These are phyloP conservation scores for Tetramorium bicarinatum DNA, from an alignment of 2,888 invertebrate genomes.

Conservation along the genomic window DNA sequence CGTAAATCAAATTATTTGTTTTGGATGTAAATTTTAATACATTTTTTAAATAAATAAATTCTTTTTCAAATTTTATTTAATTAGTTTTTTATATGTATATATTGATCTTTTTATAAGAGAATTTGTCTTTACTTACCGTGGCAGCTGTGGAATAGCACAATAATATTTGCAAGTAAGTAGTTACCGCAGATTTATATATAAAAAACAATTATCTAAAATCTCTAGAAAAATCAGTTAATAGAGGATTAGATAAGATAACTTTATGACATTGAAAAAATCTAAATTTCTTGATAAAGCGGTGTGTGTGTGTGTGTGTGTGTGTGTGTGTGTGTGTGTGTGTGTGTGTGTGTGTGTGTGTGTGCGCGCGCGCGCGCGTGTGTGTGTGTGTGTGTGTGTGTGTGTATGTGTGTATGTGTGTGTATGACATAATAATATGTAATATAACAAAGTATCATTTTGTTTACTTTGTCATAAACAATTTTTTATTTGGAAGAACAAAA, in stretches of 20 bases:
- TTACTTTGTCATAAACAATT: neutral
- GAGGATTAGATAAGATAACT: constrained; percentile 21
- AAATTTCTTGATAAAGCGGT: neutral
- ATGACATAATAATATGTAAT: neutral
- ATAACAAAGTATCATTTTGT: neutral
- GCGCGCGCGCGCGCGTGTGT: no score
- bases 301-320: no score
- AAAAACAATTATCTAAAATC: neutral
- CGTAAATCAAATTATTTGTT: no score
- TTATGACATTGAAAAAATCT: neutral
- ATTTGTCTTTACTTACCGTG: constrained; percentile 7
- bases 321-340: no score
- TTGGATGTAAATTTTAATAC: no score
- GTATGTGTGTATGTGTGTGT: no score
- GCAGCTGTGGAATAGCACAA: neutral
- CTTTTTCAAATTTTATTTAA: neutral
- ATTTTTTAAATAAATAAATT: no score
- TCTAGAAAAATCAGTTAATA: neutral
- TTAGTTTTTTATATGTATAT: neutral
- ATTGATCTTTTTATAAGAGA: neutral
- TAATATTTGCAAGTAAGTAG: neutral
- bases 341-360: no score
- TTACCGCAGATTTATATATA: neutral
- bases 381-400: no score
- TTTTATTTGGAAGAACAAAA: neutral